Conservation (phyloP, 1,140 invertebrate species). For the Riptortus pedestris region DNA sequence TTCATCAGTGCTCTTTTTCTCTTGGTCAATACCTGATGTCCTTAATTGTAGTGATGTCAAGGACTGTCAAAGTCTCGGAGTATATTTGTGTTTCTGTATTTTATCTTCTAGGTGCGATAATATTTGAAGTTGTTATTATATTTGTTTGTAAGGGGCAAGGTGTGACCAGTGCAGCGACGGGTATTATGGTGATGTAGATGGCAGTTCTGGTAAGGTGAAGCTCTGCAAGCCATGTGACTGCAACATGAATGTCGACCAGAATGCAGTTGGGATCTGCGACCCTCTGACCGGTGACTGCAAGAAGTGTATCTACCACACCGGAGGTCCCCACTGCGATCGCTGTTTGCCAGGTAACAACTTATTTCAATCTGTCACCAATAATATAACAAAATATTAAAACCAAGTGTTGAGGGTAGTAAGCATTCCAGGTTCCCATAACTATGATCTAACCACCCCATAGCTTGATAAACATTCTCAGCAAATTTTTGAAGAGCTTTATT, state of each 20-base stretch:
- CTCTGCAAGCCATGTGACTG: slow-evolving; percentile 82
- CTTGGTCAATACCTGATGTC: too few species aligned
- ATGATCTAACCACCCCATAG: too few species aligned
- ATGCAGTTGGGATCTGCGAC: slow-evolving; percentile 88
- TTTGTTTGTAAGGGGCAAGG: slow-evolving; percentile 51
- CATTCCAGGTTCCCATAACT: too few species aligned
- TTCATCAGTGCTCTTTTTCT: too few species aligned
- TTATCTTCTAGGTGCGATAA: too few species aligned
- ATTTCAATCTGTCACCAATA: neutral
- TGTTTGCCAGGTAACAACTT: slow-evolving; percentile 63
- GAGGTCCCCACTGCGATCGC: slow-evolving; percentile 74
- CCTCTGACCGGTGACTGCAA: slow-evolving; percentile 86
- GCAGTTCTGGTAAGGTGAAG: slow-evolving; percentile 49
- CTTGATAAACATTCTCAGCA: too few species aligned
- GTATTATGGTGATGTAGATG: slow-evolving; percentile 72
- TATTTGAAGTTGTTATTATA: too few species aligned
- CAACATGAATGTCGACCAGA: slow-evolving; percentile 90
- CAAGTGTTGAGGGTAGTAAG: neutral
- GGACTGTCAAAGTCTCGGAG: too few species aligned
- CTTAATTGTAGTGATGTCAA: too few species aligned
- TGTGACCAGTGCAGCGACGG: slow-evolving; percentile 93
- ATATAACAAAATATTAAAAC: neutral
- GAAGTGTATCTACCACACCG: slow-evolving; percentile 95
- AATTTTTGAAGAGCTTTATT: too few species aligned
- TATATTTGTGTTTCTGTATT: too few species aligned